phyloP scores from a whole-genome alignment of 2,888 invertebrate genomes.

The Agriopis marginaria region DNA sequence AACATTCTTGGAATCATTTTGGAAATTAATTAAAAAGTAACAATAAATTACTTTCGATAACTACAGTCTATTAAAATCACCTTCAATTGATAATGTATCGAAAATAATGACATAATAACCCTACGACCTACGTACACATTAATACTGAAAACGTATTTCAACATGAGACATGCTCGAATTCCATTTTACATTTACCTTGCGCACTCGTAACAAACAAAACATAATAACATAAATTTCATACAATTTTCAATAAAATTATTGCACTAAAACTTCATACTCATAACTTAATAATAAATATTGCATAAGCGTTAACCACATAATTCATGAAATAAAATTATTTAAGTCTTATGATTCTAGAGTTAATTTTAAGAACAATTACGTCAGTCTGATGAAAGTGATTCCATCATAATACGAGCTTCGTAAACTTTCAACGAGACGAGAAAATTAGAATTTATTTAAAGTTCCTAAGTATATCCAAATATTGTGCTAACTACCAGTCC shows the following conservation, averaged over 20 bases:
- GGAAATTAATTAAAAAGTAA: conserved; percentile 82
- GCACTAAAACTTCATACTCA: conserved; percentile 80
- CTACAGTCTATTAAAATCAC: conserved; percentile 82
- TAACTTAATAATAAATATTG: conserved; percentile 86
- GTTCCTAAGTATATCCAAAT: conserved; percentile 63
- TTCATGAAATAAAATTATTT: conserved; percentile 74
- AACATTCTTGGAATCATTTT: conserved; percentile 76
- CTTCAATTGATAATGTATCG: conserved; percentile 65
- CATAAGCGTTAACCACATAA: conserved; percentile 80
- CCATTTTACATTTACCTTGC: conserved; percentile 55
- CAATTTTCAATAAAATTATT: conserved; percentile 84
- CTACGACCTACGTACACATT: conserved; percentile 76
- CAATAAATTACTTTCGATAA: conserved; percentile 79
- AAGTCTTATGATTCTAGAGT: conserved; percentile 77
- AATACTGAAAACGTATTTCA: conserved; percentile 82
- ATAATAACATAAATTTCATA: conserved; percentile 83
- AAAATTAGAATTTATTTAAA: conserved; percentile 51
- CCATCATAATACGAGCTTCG: conserved; percentile 65
- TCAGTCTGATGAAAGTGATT: conserved; percentile 80
- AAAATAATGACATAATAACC: conserved; percentile 57
- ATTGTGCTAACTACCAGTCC: conserved; percentile 69
- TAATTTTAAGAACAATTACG: conserved; percentile 76
- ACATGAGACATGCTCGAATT: conserved; percentile 69
- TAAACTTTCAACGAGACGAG: conserved; percentile 67
- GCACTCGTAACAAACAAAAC: conserved; percentile 76